Evolutionary conservation across 2,797 vertebrate genomes (phyloP), one percentile per base, ranked within the genome.

Genomic region (Bradypodion pumilum): DNA sequence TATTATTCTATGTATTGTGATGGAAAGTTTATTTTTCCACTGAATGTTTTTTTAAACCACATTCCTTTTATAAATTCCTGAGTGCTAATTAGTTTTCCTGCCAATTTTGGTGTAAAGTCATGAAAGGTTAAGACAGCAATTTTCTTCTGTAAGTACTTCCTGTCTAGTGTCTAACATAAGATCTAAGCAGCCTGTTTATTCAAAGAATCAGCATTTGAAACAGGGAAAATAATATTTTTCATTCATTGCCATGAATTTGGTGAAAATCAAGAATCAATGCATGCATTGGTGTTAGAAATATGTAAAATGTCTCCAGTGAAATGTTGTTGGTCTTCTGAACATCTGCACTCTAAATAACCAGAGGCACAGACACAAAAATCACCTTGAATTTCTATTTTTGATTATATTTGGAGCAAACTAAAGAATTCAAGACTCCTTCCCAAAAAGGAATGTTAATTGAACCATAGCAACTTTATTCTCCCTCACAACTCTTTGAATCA

Each of bases 71-170:
- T n/a, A 27, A 27, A 29, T 32, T 35, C n/a, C 52, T 8, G 46
- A 21, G 65, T 70, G 52, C 32, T 72, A 84, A 84, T 84, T 70
- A 84, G 74, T 23, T 8, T 78, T 84, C 74, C 82, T 78, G 62
- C 82, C 72, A 74, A 60, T 78, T 75, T 78, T 70, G 37, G 75
- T 78, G 52, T 78, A 72, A 70, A 72, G 40, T 46, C 66, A 78
- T 60, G 21, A 84, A 84, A 84, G 82, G 75, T 77, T 84, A 60
- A 46, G 52, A 62, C 74, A 62, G 66, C 82, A 78, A 78, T 84
- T 84, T 84, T 62, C 74, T 78, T 78, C 40, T 35, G 40, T 78
- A 72, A 62, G 66, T 62, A 84, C 75, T 78, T 84, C 75, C 82
- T 68, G 76, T 68, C 59, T 63, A 74, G 63, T 68, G 72, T 52